Evolutionary conservation across 1,140 invertebrate species (phyloP), one percentile per base, ranked within the genome.

Genomic region (Drosophila santomea): DNA sequence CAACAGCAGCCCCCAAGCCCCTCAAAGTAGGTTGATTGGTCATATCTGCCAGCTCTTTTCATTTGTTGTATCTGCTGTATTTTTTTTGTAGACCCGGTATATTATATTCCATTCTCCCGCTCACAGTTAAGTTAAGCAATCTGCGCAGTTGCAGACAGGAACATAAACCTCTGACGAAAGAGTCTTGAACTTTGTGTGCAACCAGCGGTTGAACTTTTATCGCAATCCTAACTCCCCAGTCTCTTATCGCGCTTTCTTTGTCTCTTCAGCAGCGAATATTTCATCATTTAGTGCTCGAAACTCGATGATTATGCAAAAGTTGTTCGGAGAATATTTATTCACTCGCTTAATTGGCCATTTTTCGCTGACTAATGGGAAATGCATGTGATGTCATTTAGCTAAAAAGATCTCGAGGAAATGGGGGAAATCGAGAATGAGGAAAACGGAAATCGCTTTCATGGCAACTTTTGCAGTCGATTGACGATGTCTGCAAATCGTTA

Each of bases 1-100:
- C 75, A 82, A 74, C 50, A 74, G 69, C 64, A 71, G 78, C 57
- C 74, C 74, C 55, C 50, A 69, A 61, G 56, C 58, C 67, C 72
- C 77, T 58, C 68, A 51, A 86, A 89, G 80, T 91, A 91, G 88
- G 88, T 91, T 91, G 88, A 91, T 91, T 91, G 83, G 88, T 91
- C 88, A 91, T 91, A 78, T 71, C 79, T 50, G 59, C 15, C 25
- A 14, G 11, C 14, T 48, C 17, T n/a, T 44, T 32, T 10, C 32
- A 32, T 47, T 4, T 47, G 8, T 47, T 47, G 20, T 44, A n/a
- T 43, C n/a, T 44, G 4, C 14, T n/a, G 14, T 48, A 11, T 35
- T 15, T 15, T 51, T 35, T n/a, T 28, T 48, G 43, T 23, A 35
- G 48, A 51, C 48, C 48, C n/a, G 28, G 48, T 51, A 45, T 10